Conservation (phyloP, 2,113 vertebrate species). For the Athene noctua region DNA sequence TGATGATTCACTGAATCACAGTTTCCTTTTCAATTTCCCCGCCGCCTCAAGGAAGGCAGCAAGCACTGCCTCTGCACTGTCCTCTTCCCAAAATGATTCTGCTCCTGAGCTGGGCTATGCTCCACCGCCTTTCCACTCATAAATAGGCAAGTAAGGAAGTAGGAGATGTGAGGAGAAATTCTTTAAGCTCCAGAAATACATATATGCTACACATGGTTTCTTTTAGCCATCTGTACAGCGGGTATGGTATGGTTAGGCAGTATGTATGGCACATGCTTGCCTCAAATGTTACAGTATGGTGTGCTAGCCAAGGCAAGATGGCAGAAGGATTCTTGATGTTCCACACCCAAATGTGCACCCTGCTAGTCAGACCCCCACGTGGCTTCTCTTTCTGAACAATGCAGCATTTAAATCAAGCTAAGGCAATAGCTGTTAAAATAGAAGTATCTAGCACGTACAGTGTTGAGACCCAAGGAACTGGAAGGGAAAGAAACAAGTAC, state of each 20-base stretch:
- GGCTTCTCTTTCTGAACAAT: not conserved
- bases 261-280: no score
- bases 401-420: not conserved
- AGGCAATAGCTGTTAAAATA: not conserved
- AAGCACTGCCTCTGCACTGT: not conserved
- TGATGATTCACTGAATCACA: not conserved
- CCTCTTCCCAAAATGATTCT: not conserved
- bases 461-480: not conserved
- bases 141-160: not conserved
- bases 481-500: not conserved
- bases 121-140: not conserved
- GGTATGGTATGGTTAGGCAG: not conserved
- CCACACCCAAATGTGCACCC: not conserved
- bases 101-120: not conserved
- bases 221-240: not conserved
- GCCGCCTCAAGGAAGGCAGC: not conserved
- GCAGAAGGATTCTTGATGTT: not conserved
- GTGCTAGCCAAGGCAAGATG: not conserved
- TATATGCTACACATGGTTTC: rapidly evolving
- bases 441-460: not conserved
- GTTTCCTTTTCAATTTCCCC: not conserved
- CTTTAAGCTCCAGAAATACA: not conserved
- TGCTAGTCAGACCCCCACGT: not conserved
- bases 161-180: not conserved
- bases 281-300: not conserved